Evolutionary conservation across 2,797 vertebrate genomes (phyloP).

Genomic region (Neosalanx taihuensis): DNA sequence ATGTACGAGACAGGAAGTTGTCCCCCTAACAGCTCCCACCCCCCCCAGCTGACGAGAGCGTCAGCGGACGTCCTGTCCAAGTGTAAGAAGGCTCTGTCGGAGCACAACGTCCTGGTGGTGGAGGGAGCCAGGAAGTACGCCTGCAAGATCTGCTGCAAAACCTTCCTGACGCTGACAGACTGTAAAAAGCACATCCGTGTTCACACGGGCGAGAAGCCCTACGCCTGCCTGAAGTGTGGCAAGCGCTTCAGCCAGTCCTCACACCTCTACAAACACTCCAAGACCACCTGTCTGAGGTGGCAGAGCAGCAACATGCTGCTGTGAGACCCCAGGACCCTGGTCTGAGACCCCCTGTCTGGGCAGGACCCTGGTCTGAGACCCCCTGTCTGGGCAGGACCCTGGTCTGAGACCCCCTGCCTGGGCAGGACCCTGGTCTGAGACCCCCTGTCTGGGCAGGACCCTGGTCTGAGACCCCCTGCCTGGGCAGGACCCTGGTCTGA

Average conservation of each 20-base stretch:
- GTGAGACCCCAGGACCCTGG: slow-evolving; percentile 41
- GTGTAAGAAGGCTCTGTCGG: slow-evolving; percentile 97
- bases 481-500: too few species aligned
- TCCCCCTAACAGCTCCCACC: slow-evolving; percentile 62
- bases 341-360: not conserved
- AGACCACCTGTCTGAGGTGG: slow-evolving; percentile 97
- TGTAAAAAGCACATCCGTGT: slow-evolving; percentile 99
- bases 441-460: too few species aligned
- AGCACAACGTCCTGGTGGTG: slow-evolving; percentile 97
- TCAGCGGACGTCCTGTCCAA: slow-evolving; percentile 97
- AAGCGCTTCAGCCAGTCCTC: slow-evolving; percentile 98
- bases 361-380: not conserved
- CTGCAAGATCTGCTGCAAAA: slow-evolving; percentile 99
- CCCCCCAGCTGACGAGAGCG: slow-evolving; percentile 88
- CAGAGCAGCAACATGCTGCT: slow-evolving; percentile 94
- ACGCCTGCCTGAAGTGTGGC: slow-evolving; percentile 96
- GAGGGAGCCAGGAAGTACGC: slow-evolving; percentile 97
- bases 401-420: too few species aligned
- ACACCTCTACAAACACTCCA: slow-evolving; percentile 97
- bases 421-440: too few species aligned
- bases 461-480: too few species aligned
- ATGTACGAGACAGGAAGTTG: slow-evolving; percentile 61
- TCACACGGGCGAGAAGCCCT: slow-evolving; percentile 96
- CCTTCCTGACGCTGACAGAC: slow-evolving; percentile 95
- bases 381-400: too few species aligned